Base-by-base conservation (phyloP, 2,113 vertebrate genomes). In the Indri indri region DNA sequence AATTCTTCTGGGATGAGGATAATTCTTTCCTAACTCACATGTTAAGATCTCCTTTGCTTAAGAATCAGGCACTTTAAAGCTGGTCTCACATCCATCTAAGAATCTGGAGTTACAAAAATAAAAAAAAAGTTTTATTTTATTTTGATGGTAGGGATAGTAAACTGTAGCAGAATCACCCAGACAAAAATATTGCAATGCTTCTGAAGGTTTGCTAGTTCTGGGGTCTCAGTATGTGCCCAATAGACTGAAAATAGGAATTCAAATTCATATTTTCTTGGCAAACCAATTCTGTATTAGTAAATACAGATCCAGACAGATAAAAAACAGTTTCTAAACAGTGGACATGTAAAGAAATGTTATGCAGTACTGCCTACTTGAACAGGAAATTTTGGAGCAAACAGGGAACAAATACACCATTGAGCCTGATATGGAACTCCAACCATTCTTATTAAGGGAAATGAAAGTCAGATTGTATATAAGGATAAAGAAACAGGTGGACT, bases 311-410 rank as follows among this genome's bases (percentile, higher is more conserved):
- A 91, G 63, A 91, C 50, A 96, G 80, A 96, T 93, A 45, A 71
- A 90, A 86, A 40, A 20, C 1, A 42, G 45, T 88, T 88, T 91
- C 40, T 79, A 77, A 76, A 68, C 6, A 89, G 71, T 59, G 0
- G 37, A 88, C 9, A 34, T 40, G 27, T 85, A 79, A 90, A 79
- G 12, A 80, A 77, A 86, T 81, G 42, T 80, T 57, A 82, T 93
- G 50, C 22, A 89, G 92, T 32, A 45, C 66, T 77, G n/a, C 37
- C n/a, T 70, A 93, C 45, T 65, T 85, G 14, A 76, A 91, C 90
- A 92, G 77, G 88, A 96, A 90, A 97, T 94, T 96, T 90, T 74
- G 37, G n/a, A 92, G 27, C 79, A 90, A 90, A 73, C 8, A 63
- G 34, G 23, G 47, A 95, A 61, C 59, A 86, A 92, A 95, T 80